These are phyloP conservation scores for Microtus pennsylvanicus DNA, from an alignment of 2,113 vertebrate species.

Conservation along the genomic window DNA sequence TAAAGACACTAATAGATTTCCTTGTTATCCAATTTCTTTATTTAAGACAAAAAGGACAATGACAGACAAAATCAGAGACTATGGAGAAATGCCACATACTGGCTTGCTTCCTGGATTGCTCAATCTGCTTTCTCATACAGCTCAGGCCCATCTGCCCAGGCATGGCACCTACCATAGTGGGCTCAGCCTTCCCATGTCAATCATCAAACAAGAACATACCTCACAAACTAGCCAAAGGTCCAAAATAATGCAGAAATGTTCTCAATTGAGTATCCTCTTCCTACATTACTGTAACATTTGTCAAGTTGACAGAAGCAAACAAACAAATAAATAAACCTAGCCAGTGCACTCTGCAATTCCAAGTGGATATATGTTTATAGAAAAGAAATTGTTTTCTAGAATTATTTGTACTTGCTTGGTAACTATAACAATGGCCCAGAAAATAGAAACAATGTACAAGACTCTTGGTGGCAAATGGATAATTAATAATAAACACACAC, in stretches of 20 bases:
- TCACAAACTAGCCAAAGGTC: neutral
- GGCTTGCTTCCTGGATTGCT: neutral
- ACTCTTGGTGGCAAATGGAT: neutral
- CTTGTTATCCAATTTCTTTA: neutral
- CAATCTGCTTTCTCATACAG: neutral
- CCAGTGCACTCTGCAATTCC: neutral
- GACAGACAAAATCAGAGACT: neutral
- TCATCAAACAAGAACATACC: neutral
- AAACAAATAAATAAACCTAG: neutral
- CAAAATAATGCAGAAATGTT: neutral
- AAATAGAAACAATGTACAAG: neutral
- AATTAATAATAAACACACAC: neutral
- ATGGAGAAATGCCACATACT: neutral
- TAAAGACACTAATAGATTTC: neutral
- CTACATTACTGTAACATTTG: neutral
- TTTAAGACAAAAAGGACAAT: neutral
- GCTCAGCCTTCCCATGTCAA: neutral
- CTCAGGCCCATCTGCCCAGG: neutral
- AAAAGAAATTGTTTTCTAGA: neutral
- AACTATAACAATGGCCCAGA: neutral
- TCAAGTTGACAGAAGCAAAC: neutral
- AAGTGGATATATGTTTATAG: neutral
- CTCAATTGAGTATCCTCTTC: neutral
- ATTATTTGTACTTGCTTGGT: neutral
- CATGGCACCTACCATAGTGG: neutral